phyloP scores from a whole-genome alignment of 2,113 vertebrate species.

The Uria aalge region DNA sequence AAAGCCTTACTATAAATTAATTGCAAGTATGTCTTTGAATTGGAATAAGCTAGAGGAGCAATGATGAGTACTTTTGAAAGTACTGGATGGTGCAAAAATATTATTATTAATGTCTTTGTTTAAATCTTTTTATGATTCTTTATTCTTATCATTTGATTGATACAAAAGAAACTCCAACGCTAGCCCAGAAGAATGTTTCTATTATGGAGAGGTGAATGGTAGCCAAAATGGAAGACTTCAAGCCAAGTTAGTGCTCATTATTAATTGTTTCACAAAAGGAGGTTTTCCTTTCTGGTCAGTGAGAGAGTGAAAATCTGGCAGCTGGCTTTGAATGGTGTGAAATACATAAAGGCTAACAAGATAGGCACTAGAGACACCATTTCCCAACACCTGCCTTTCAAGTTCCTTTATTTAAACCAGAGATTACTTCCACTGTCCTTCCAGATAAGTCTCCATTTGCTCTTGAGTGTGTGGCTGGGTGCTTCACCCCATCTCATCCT shows the following conservation, averaged over 20 bases:
- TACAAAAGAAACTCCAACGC: neutral
- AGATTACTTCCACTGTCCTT: neutral
- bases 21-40: neutral
- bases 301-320: neutral
- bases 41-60: neutral
- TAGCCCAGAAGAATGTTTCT: neutral
- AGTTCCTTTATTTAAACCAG: neutral
- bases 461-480: neutral
- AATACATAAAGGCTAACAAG: neutral
- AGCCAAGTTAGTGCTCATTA: neutral
- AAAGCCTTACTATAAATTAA: neutral
- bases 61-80: neutral
- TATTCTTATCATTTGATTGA: neutral
- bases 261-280: neutral
- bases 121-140: neutral
- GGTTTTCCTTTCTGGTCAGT: neutral
- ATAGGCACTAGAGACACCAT: neutral
- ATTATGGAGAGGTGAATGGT: neutral
- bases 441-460: neutral
- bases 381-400: neutral
- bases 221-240: neutral
- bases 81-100: neutral
- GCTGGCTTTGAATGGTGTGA: neutral
- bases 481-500: too few species aligned
- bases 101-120: neutral